Evolutionary conservation across 2,113 vertebrate genomes (phyloP).

Genomic region (Phyllostomus hastatus): DNA sequence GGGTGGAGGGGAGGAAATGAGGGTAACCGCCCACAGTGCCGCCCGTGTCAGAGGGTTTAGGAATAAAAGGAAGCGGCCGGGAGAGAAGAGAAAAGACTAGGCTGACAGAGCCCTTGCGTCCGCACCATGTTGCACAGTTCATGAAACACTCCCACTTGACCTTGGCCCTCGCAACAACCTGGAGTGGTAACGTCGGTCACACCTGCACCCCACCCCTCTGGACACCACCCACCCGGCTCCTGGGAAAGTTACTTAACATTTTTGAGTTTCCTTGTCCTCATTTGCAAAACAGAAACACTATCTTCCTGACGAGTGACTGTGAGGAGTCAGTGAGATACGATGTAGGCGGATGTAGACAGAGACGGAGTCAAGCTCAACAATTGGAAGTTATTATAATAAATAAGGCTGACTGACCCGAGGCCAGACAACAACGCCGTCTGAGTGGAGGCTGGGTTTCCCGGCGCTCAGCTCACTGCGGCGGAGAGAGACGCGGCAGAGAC

Average conservation of each 20-base stretch:
- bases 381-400: background rate
- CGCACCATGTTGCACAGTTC: background rate
- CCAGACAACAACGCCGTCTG: background rate
- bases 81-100: background rate
- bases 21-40: background rate
- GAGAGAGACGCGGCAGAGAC: background rate
- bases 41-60: background rate
- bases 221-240: background rate
- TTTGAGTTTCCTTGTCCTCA: background rate
- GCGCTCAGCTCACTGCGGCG: background rate
- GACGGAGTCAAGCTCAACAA: background rate
- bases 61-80: background rate
- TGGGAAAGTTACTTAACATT: background rate
- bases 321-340: background rate
- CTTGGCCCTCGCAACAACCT: background rate
- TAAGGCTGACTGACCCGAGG: background rate
- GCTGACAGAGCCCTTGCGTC: background rate
- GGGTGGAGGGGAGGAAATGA: rapidly evolving
- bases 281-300: background rate
- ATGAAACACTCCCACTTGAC: background rate
- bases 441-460: background rate
- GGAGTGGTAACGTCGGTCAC: background rate
- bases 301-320: background rate
- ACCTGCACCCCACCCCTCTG: background rate
- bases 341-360: too few relatives aligned